Base-by-base conservation (phyloP, 2,888 invertebrate genomes). In the Gastrophysa polygoni region DNA sequence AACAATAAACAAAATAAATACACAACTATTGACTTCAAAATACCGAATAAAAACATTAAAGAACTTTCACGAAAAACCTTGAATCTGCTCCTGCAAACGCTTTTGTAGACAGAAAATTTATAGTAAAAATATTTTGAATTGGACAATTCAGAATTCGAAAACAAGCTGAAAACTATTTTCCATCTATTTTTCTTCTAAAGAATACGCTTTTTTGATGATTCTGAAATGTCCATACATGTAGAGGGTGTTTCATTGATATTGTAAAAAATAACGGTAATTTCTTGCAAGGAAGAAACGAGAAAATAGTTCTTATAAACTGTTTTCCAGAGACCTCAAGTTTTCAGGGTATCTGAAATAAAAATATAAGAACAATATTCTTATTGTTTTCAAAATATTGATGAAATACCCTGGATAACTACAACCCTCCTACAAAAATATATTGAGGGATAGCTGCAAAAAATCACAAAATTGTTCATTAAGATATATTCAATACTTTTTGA, bases 31-130 rank as follows among this genome's bases (percentile, higher is more conserved):
- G 63, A 66, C 59, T 63, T 59, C 59, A 61, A 68, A 64, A 61
- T 66, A 69, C 60, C 66, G 67, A 66, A 38, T 38, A 38, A 38
- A 66, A 66, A 68, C 59, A 63, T 71, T 66, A 57, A 71, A 74
- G 75, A 74, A 73, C 71, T 72, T 63, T 63, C 44, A 67, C 69
- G 72, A 80, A 80, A 80, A 80, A 79, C 79, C 80, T 80, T 77
- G 74, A 71, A 75, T 71, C 75, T 75, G 77, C 80, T 81, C 82
- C 82, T 81, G 81, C 82, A 82, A 82, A 82, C 81, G 81, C 81
- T 82, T 82, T 82, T 81, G 81, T 82, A 82, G 81, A 81, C 81
- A 82, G 81, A 81, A 81, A 72, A 74, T 75, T 65, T 57, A 64
- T 59, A 46, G 54, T 65, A 68, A 65, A 70, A 63, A 67, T 52